These are phyloP conservation scores for Urosaurus nigricauda DNA, from an alignment of 2,797 vertebrate species.

Conservation along the genomic window DNA sequence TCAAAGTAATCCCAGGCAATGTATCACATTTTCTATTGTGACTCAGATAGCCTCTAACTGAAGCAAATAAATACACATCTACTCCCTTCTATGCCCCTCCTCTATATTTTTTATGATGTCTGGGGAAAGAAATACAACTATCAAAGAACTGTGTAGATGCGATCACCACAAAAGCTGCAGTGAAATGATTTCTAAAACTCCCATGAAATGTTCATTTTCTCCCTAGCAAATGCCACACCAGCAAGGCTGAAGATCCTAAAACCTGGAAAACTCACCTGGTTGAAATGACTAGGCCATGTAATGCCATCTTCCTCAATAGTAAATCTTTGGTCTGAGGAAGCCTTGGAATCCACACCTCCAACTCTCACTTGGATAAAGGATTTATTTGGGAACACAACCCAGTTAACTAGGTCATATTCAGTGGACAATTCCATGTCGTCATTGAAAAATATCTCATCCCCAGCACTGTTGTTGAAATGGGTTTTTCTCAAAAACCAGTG, in stretches of 20 bases:
- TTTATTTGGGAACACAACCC: conserved; percentile 22
- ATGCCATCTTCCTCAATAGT: neutral
- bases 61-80: too few relatives aligned
- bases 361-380: neutral
- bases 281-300: conserved; percentile 18
- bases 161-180: too few relatives aligned
- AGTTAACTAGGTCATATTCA: conserved; percentile 23
- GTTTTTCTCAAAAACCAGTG: conserved; percentile 14
- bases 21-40: too few relatives aligned
- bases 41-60: too few relatives aligned
- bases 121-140: too few relatives aligned
- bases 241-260: neutral
- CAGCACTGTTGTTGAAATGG: conserved; percentile 33
- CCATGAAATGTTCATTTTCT: neutral
- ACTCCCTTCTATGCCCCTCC: too few relatives aligned
- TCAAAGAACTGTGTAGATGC: too few relatives aligned
- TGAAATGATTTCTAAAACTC: neutral
- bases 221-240: neutral
- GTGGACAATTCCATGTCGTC: conserved; percentile 14
- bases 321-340: neutral
- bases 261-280: conserved; percentile 1
- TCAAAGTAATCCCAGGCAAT: too few relatives aligned
- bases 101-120: too few relatives aligned
- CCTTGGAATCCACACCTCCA: neutral
- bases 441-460: conserved; percentile 34